Evolutionary conservation across 2,888 invertebrate species (phyloP).

Genomic region (Digitonthophagus gazella): DNA sequence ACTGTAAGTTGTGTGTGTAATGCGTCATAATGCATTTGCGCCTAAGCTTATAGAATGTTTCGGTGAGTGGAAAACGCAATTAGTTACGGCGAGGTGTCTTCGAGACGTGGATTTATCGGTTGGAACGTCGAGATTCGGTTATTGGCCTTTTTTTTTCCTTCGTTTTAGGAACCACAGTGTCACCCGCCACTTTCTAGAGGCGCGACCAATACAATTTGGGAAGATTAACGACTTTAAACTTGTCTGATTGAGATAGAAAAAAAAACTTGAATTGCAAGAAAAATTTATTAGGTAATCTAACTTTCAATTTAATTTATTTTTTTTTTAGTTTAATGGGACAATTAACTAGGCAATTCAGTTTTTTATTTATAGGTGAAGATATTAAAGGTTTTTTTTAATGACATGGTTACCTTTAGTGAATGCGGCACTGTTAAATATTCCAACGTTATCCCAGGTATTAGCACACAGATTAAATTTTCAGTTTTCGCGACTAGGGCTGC

Average conservation of each 20-base stretch:
- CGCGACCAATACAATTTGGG: neutral
- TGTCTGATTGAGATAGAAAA: too few species aligned
- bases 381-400: neutral
- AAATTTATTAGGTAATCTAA: too few species aligned
- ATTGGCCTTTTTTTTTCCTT: too few species aligned
- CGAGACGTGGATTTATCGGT: neutral
- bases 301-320: too few species aligned
- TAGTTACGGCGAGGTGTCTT: neutral
- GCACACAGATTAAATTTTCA: slow-evolving; percentile 21
- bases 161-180: neutral
- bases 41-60: neutral
- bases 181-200: too few species aligned
- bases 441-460: slow-evolving; percentile 19
- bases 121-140: too few species aligned
- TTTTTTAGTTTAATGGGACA: too few species aligned
- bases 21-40: neutral
- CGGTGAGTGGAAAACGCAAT: neutral
- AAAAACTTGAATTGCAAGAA: too few species aligned
- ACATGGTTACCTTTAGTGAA: too few species aligned
- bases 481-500: neutral
- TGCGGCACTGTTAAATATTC: slow-evolving; percentile 18
- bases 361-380: too few species aligned
- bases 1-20: neutral
- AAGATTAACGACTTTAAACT: neutral
- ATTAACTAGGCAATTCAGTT: too few species aligned